Evolutionary conservation across 2,113 vertebrate genomes (phyloP).

Genomic region (Heterotis niloticus): DNA sequence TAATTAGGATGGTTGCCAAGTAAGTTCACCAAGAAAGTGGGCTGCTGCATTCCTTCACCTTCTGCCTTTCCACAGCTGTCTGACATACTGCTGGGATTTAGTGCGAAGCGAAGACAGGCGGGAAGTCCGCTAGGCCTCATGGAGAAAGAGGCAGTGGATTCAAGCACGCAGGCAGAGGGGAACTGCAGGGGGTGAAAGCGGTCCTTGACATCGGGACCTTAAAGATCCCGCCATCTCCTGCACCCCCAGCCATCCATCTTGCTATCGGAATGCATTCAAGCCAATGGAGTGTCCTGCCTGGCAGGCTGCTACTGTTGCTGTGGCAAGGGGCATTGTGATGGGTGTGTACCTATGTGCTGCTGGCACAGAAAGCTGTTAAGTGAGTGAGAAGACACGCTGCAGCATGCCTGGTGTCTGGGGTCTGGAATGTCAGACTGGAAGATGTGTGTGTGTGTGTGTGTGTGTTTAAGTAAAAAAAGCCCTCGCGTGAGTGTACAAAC

Average conservation of each 20-base stretch:
- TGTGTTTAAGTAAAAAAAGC: no score
- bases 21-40: background rate
- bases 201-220: background rate
- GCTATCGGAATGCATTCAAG: background rate
- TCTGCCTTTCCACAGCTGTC: background rate
- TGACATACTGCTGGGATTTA: background rate
- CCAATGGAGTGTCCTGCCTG: background rate
- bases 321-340: conserved; percentile 3
- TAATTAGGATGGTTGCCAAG: background rate
- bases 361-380: conserved; percentile 8
- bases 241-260: background rate
- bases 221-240: background rate
- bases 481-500: background rate
- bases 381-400: background rate
- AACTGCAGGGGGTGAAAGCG: background rate
- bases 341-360: background rate
- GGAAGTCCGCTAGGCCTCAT: background rate
- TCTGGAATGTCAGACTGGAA: background rate
- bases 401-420: conserved; percentile 8
- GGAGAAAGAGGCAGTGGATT: background rate
- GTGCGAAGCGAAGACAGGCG: background rate
- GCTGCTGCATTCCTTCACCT: background rate
- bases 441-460: background rate
- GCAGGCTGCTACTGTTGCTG: no score
- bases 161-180: background rate